These are phyloP conservation scores for Actinia equina DNA, from an alignment of 64 coral and sea anemone species.

Conservation along the genomic window DNA sequence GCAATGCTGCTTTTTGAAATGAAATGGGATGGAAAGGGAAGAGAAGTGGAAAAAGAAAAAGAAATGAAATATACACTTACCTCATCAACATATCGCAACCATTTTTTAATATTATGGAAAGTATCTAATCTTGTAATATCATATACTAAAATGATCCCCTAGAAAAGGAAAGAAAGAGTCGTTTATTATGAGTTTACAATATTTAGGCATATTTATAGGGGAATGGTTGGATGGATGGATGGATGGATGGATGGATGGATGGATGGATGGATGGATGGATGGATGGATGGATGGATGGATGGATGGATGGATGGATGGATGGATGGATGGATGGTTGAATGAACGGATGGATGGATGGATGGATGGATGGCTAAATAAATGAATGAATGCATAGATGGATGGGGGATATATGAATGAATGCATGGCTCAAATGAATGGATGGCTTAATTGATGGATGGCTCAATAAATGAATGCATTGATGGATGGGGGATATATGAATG, in stretches of 20 bases:
- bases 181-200: not conserved
- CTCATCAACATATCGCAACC: slow-evolving; percentile 97
- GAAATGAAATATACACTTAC: slow-evolving; percentile 28
- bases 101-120: slow-evolving; percentile 93
- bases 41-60: not conserved
- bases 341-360: not conserved
- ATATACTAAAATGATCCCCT: slow-evolving; percentile 99
- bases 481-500: no score
- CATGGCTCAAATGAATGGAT: not conserved
- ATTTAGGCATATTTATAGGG: no score
- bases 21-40: not conserved
- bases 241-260: not conserved
- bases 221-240: not conserved
- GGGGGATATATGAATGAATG: not conserved
- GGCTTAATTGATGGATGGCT: no score
- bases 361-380: no score
- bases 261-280: not conserved
- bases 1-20: not conserved
- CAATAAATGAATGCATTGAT: no score
- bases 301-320: not conserved
- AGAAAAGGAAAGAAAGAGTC: not conserved
- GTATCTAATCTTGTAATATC: slow-evolving; percentile 98
- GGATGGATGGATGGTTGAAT: not conserved
- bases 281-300: not conserved
- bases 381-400: no score